Conservation (phyloP, 2,797 vertebrate genomes). For the Phyllotis vaccarum region DNA sequence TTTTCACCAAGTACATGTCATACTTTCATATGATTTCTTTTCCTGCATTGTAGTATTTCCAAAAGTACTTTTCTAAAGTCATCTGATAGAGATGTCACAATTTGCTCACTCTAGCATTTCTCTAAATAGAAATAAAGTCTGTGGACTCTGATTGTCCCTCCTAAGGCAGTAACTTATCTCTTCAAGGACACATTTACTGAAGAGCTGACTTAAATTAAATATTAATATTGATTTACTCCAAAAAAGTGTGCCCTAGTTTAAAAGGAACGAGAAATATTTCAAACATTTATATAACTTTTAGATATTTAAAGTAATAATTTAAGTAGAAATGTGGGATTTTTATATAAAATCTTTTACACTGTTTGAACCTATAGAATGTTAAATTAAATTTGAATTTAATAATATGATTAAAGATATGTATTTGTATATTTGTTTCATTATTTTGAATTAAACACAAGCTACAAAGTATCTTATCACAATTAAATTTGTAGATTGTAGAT, state of each 20-base stretch:
- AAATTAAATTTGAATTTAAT: background rate
- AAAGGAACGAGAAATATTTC: constrained; percentile 37
- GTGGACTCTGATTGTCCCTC: constrained; percentile 37
- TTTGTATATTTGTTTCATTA: background rate
- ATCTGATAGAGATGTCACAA: constrained; percentile 45
- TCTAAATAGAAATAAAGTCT: constrained; percentile 59
- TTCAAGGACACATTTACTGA: constrained; percentile 55
- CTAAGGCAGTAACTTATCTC: constrained; percentile 37
- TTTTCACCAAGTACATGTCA: background rate
- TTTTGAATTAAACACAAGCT: background rate
- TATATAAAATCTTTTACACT: background rate
- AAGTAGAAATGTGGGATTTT: background rate
- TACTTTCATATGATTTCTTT: background rate
- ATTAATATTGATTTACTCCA: constrained; percentile 68
- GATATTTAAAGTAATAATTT: constrained; percentile 23
- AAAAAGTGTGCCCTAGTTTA: constrained; percentile 7
- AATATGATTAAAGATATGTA: background rate
- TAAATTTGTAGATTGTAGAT: background rate
- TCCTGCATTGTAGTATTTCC: background rate
- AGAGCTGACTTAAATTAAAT: constrained; percentile 69
- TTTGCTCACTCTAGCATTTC: constrained; percentile 45
- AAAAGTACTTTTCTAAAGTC: background rate
- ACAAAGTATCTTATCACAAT: background rate
- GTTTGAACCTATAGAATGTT: background rate
- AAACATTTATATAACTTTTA: background rate